Evolutionary conservation across 2,113 vertebrate genomes (phyloP), one percentile per base, ranked within the genome.

Genomic region (Mobula birostris): DNA sequence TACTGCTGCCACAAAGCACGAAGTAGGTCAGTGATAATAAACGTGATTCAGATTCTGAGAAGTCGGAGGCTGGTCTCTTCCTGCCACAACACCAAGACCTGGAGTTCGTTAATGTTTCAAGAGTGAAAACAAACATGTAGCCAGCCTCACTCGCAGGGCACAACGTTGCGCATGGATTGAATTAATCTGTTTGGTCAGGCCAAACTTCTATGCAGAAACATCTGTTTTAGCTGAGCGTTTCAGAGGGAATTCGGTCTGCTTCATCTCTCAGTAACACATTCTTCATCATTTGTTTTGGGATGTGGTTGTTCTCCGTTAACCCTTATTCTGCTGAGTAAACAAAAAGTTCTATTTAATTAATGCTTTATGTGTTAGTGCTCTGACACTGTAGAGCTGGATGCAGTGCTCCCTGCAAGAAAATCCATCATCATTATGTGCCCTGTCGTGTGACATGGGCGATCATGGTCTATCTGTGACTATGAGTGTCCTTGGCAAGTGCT

Each of bases 201-300:
- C n/a, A 27, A 5, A 9, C 27, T 58, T 29, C n/a, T 90, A 68
- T 15, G 66, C 29, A 19, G 61, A 90, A 90, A 90, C 85, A 66
- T 68, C 85, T 90, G 85, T 90, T 90, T 68, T 66, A 90, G 19
- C 85, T 7, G 21, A 90, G 85, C 32, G 85, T 90, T 90, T 90
- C 85, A 15, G 85, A 90, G 85, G n/a, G 63, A 90, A 32, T 32
- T 90, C 66, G 7, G 85, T 61, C 61, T 87, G 0, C 82, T 85
- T 61, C 83, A 87, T 87, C 56, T 6, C 29, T 88, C 85, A n/a
- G 58, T 17, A 88, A 88, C n/a, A 90, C 63, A 90, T 90, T 66
- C 85, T 66, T 90, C 61, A 90, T 90, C 61, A n/a, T 24, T 29
- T 15, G 27, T 15, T 87, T 27, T n/a, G 29, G n/a, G 7, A 66